Percentiles rank a stretch among this genome's conserved stretches.
Evolutionary conservation across 2,113 vertebrate species (phyloP).

Genomic region (Malurus melanocephalus): DNA sequence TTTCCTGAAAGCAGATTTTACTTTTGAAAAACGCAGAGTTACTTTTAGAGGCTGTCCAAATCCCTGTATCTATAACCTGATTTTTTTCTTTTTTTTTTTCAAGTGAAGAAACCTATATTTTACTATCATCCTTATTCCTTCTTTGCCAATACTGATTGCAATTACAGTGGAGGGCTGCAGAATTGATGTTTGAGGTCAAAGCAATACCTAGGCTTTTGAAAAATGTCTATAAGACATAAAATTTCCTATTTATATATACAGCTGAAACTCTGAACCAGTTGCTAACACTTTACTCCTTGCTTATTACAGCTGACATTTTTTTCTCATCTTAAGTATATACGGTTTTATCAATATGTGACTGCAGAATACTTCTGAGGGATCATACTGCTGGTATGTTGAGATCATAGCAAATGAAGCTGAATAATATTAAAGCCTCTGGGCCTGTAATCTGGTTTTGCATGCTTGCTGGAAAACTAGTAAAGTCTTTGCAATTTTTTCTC

Average conservation of each 20-base stretch:
- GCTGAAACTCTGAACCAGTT: neutral
- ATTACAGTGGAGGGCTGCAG: neutral
- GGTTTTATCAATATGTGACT: neutral
- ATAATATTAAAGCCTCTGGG: neutral
- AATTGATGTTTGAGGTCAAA: neutral
- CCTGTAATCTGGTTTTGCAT: neutral
- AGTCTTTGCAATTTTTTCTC: neutral
- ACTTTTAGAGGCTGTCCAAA: neutral
- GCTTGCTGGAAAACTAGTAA: neutral
- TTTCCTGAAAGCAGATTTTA: neutral
- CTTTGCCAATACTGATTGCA: neutral
- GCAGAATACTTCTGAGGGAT: neutral
- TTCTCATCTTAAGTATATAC: neutral
- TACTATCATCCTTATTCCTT: neutral
- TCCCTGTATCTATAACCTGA: neutral
- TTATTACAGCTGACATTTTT: neutral
- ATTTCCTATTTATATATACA: neutral
- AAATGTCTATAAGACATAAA: neutral
- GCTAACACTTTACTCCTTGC: neutral
- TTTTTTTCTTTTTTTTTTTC: neutral
- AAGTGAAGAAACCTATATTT: neutral
- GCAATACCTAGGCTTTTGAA: neutral
- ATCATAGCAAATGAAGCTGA: neutral
- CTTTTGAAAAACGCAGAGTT: neutral
- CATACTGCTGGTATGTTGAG: neutral